Evolutionary conservation across 2,888 invertebrate genomes (phyloP).

Genomic region (Melipona beecheii): DNA sequence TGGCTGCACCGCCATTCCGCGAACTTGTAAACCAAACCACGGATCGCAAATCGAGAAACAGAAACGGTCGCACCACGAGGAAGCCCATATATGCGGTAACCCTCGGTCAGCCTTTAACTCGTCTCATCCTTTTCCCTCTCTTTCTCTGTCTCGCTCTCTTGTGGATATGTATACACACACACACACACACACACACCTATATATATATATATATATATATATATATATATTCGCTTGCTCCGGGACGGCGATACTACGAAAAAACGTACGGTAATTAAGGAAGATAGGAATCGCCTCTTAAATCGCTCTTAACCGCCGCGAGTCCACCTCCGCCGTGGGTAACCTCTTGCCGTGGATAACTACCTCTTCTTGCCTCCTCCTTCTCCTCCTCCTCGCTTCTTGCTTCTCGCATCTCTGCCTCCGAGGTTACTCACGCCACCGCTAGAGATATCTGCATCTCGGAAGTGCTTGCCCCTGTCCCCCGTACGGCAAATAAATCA

Average conservation of each 20-base stretch:
- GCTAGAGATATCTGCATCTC: constrained; percentile 69
- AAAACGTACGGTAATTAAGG: constrained; percentile 80
- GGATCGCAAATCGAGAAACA: constrained; percentile 69
- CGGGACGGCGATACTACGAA: constrained; percentile 59
- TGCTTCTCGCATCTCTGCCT: constrained; percentile 33
- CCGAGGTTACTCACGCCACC: constrained; percentile 44
- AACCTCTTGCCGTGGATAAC: constrained; percentile 58
- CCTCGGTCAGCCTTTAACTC: constrained; percentile 20
- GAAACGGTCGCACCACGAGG: constrained; percentile 50
- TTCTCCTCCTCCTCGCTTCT: background rate
- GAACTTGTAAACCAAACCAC: constrained; percentile 66
- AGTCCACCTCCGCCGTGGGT: constrained; percentile 54
- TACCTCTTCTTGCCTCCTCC: constrained; percentile 27
- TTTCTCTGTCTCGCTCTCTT: too few relatives aligned
- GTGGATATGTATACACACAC: too few relatives aligned
- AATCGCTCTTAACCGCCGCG: constrained; percentile 72
- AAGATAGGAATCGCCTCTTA: constrained; percentile 79
- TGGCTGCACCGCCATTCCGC: constrained; percentile 49
- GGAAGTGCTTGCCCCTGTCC: constrained; percentile 54
- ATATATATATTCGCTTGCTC: constrained; percentile 35
- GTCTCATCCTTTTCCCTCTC: too few relatives aligned
- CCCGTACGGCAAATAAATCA: constrained; percentile 57
- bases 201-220: constrained; percentile 7
- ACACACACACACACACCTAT: too few relatives aligned
- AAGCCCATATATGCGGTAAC: constrained; percentile 60